Base-by-base conservation (phyloP, 2,888 invertebrate species). In the Plagiodera versicolora region DNA sequence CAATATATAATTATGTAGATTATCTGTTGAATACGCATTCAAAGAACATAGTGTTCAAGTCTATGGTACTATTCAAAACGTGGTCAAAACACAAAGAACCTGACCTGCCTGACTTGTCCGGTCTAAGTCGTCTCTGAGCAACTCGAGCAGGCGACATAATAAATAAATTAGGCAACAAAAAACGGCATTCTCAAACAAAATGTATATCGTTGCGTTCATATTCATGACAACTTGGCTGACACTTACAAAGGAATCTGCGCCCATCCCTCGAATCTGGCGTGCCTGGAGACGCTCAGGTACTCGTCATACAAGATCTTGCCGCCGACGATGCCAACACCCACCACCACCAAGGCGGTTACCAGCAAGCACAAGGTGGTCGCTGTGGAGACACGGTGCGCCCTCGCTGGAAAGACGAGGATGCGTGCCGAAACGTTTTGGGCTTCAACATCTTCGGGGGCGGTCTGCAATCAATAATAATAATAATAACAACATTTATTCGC, bases 301-400 rank as follows among this genome's bases (percentile, higher is more conserved):
- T 91, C 87, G 55, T 87, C 86, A 80, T 92, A 94, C 55, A 94
- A 81, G 74, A 90, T 87, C 57, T 91, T 83, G 3, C 92, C 93
- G 6, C 89, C 87, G 55, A 86, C 79, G 35, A 89, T 82, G 10
- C 90, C 91, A 73, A 89, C 84, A 62, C 90, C 84, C 73, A 91
- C 84, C 18, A 92, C 87, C 59, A 89, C 77, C 24, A 91, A 75
- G 1, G 90, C 88, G 11, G 89, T 85, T 46, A 92, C 76, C 61
- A 90, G 84, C 57, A 93, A 81, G 74, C 88, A 86, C 51, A 89
- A 79, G 32, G 89, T 89, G 16, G 89, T 86, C 56, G 84, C 85
- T 35, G 83, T 83, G 39, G 84, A 87, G 57, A 84, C 84, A 58
- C 84, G 83, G 64, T 85, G 82, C 54, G 84, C 82, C 30, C 83